phyloP scores from a whole-genome alignment of 1,140 invertebrate species.

The Halesus radiatus region DNA sequence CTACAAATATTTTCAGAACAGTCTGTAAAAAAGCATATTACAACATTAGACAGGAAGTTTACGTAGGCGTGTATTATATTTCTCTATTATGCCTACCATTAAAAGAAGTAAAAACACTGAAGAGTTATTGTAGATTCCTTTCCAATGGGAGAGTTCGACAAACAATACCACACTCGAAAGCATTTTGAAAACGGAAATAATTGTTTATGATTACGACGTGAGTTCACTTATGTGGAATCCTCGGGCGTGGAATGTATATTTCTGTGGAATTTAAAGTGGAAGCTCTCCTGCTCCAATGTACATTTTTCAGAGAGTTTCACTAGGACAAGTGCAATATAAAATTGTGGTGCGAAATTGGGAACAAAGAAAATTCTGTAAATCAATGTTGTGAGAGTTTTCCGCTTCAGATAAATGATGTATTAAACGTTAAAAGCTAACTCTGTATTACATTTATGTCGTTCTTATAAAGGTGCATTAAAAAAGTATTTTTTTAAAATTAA shows the following conservation, averaged over 20 bases:
- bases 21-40: no score
- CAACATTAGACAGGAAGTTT: no score
- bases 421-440: no score
- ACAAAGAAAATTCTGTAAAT: not conserved
- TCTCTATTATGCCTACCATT: no score
- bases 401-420: no score
- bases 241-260: constrained; percentile 9
- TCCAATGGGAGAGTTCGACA: constrained; percentile 10
- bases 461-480: no score
- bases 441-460: no score
- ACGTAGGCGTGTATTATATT: no score
- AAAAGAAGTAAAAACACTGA: no score
- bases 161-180: constrained; percentile 14
- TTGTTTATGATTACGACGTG: constrained; percentile 40
- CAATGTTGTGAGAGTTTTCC: no score
- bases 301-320: constrained; percentile 18
- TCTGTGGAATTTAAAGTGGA: constrained; percentile 20
- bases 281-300: not conserved
- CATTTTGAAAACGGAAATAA: constrained; percentile 24
- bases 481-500: no score
- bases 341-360: not conserved
- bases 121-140: not conserved
- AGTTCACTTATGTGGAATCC: constrained; percentile 28
- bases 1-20: no score
- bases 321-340: constrained; percentile 5